Conservation (phyloP, 2,888 invertebrate genomes). For the Melieria crassipennis region DNA sequence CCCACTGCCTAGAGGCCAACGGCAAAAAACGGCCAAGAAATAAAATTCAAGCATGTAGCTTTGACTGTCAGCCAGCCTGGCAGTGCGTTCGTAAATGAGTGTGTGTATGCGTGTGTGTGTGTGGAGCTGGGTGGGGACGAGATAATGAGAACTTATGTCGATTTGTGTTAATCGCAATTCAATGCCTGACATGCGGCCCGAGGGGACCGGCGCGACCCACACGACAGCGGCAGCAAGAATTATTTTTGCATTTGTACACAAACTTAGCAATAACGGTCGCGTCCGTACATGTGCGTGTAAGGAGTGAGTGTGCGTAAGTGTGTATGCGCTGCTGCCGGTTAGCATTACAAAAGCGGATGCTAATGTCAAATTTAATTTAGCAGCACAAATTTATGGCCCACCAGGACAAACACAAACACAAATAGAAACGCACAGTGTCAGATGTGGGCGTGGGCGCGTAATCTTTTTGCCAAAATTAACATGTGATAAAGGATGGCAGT, state of each 20-base stretch:
- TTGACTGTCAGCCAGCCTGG: no score
- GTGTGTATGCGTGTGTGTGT: neutral
- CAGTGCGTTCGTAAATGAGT: neutral
- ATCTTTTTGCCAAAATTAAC: conserved; percentile 12
- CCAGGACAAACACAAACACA: neutral
- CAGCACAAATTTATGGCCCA: conserved; percentile 37
- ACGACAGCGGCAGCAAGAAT: no score
- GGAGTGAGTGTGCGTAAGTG: neutral
- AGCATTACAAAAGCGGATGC: conserved; percentile 27
- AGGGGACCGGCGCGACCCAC: no score
- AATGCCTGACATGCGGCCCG: neutral
- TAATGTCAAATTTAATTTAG: conserved; percentile 43
- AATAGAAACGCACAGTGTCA: neutral
- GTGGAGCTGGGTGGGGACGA: neutral
- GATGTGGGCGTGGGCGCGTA: neutral
- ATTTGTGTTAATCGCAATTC: conserved; percentile 15
- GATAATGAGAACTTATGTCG: conserved; percentile 21
- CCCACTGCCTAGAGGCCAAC: no score
- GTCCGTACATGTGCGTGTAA: no score
- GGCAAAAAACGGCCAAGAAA: no score
- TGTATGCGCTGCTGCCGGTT: conserved; percentile 15
- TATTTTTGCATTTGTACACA: no score
- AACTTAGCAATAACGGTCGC: no score
- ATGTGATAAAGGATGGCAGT: conserved; percentile 17
- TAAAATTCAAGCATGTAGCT: no score